These are phyloP conservation scores for Oreortyx pictus DNA, from an alignment of 2,797 vertebrate genomes.

Conservation along the genomic window DNA sequence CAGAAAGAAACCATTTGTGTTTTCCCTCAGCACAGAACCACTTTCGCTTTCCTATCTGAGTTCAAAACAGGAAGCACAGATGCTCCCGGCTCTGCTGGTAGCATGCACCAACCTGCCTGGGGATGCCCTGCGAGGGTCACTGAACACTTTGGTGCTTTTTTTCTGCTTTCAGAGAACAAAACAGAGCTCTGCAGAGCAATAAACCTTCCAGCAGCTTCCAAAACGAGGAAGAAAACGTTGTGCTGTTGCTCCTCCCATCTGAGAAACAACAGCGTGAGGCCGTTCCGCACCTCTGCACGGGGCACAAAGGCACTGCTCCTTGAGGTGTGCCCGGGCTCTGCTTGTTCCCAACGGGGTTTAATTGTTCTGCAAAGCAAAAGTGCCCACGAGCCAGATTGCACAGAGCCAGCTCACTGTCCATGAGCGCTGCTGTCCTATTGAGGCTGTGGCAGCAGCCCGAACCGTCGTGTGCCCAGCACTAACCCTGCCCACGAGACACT, in stretches of 20 bases:
- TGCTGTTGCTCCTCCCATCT: neutral
- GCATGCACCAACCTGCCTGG: rapidly evolving
- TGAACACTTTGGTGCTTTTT: neutral
- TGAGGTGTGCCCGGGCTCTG: rapidly evolving
- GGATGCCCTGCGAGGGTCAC: neutral
- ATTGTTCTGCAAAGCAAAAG: neutral
- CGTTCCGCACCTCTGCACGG: neutral
- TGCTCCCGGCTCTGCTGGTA: neutral
- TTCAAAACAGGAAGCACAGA: neutral
- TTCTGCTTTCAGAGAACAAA: neutral
- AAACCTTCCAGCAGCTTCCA: constrained; percentile 6
- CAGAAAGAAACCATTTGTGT: neutral
- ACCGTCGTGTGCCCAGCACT: neutral
- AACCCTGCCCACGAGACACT: neutral
- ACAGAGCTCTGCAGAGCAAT: neutral
- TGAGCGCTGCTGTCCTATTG: neutral
- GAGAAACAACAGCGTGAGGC: neutral
- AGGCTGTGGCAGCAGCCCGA: neutral
- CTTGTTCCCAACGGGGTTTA: rapidly evolving
- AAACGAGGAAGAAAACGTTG: neutral
- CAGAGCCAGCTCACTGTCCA: neutral
- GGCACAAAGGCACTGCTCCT: neutral
- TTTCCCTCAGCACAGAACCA: neutral
- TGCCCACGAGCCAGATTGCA: neutral
- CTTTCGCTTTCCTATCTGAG: neutral